Percentiles rank a stretch among this genome's conserved stretches.
These are phyloP conservation scores for Phorcus lineatus DNA, from an alignment of 2,888 invertebrate species.

Conservation along the genomic window DNA sequence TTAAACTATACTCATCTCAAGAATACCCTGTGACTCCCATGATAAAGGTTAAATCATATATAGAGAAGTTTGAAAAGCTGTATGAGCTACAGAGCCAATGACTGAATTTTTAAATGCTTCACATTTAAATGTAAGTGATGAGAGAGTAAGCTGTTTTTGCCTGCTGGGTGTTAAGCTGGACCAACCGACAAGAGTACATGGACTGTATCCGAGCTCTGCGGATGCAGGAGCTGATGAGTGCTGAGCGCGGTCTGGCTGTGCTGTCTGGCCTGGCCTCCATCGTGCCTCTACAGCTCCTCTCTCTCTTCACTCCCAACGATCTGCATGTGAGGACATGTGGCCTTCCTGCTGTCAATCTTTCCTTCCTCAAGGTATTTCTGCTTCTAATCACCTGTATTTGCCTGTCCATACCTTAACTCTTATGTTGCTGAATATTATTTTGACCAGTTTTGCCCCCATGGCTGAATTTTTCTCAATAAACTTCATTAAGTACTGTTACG, in stretches of 20 bases:
- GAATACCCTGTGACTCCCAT: too few species aligned
- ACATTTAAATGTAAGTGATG: neutral
- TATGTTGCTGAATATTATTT: too few species aligned
- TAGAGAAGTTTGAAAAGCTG: neutral
- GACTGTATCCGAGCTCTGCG: slow-evolving; percentile 65
- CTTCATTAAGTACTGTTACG: too few species aligned
- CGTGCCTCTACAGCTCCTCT: slow-evolving; percentile 70
- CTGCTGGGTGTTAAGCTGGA: slow-evolving; percentile 60
- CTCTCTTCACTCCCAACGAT: slow-evolving; percentile 68
- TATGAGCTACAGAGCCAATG: neutral
- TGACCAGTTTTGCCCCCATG: too few species aligned
- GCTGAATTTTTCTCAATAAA: too few species aligned
- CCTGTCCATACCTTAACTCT: too few species aligned
- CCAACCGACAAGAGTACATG: slow-evolving; percentile 70
- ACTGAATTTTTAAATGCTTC: neutral
- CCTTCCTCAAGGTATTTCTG: slow-evolving; percentile 70
- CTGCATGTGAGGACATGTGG: slow-evolving; percentile 72
- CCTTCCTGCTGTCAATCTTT: slow-evolving; percentile 68
- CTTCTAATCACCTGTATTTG: too few species aligned
- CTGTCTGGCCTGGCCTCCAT: slow-evolving; percentile 69
- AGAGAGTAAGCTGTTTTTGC: neutral
- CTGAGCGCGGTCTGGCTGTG: slow-evolving; percentile 57
- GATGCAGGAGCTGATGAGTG: slow-evolving; percentile 61
- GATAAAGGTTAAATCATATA: too few species aligned
- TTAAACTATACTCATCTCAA: too few species aligned